Percentiles rank a stretch among this genome's conserved stretches.
phyloP scores from a whole-genome alignment of 2,113 vertebrate genomes.

The Ptyas mucosa region DNA sequence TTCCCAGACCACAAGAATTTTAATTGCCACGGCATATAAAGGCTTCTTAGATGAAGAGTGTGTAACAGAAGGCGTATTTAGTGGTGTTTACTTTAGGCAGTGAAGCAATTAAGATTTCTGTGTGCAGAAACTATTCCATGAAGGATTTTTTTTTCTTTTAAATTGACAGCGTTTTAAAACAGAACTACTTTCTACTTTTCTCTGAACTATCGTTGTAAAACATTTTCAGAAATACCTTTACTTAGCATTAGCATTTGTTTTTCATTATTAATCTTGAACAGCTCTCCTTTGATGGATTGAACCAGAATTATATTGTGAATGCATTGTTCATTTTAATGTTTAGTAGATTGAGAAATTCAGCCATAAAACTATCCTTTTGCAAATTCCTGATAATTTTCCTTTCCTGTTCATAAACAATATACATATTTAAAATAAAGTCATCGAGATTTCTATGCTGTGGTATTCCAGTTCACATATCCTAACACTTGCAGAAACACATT shows the following conservation, averaged over 20 bases:
- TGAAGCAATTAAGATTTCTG: slow-evolving; percentile 28
- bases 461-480: not conserved
- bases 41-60: slow-evolving; percentile 44
- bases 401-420: not conserved
- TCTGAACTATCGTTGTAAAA: not conserved
- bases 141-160: not conserved
- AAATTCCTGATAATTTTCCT: not conserved
- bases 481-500: not conserved
- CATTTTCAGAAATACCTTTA: not conserved
- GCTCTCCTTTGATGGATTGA: not conserved
- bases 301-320: not conserved
- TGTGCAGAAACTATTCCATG: not conserved
- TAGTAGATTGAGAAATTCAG: not conserved
- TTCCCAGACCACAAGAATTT: slow-evolving; percentile 58
- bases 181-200: slow-evolving; percentile 4
- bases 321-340: not conserved
- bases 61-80: slow-evolving; percentile 44
- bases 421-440: not conserved
- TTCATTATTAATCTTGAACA: not conserved
- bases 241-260: not conserved
- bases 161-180: slow-evolving; percentile 2
- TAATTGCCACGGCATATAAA: slow-evolving; percentile 51
- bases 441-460: not conserved
- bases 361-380: not conserved
- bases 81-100: slow-evolving; percentile 30